Conservation (phyloP, 2,113 vertebrate genomes). For the Dicerorhinus sumatrensis region DNA sequence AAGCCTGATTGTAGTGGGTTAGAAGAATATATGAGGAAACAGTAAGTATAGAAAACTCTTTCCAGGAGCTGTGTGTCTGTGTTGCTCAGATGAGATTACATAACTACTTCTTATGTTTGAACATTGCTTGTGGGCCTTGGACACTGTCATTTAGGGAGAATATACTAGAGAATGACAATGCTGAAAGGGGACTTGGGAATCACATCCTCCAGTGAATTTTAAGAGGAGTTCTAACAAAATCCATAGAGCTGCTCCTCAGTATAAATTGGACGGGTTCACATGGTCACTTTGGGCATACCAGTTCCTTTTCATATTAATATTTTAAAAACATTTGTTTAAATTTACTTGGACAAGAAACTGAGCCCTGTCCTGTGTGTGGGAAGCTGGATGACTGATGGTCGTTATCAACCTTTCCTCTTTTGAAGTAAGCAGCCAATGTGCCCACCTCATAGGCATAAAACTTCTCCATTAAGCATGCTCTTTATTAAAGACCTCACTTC, state of each 20-base stretch:
- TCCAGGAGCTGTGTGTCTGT: background rate
- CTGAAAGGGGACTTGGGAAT: background rate
- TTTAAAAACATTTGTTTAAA: background rate
- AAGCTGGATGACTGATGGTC: background rate
- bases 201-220: background rate
- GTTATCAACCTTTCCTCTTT: background rate
- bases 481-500: background rate
- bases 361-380: background rate
- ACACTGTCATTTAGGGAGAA: slow-evolving; percentile 59
- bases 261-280: background rate
- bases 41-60: background rate
- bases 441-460: background rate
- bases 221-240: background rate
- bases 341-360: background rate
- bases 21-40: background rate
- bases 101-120: background rate
- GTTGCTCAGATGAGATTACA: background rate
- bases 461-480: background rate
- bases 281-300: background rate
- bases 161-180: background rate
- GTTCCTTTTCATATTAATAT: background rate
- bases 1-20: too few relatives aligned
- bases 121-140: slow-evolving; percentile 33
- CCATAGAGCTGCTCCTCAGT: background rate
- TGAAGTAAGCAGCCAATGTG: background rate